A percentile compares a stretch with the other conserved stretches of the same genome.
Conservation (phyloP, 2,113 vertebrate genomes). For the Colinus virginianus region DNA sequence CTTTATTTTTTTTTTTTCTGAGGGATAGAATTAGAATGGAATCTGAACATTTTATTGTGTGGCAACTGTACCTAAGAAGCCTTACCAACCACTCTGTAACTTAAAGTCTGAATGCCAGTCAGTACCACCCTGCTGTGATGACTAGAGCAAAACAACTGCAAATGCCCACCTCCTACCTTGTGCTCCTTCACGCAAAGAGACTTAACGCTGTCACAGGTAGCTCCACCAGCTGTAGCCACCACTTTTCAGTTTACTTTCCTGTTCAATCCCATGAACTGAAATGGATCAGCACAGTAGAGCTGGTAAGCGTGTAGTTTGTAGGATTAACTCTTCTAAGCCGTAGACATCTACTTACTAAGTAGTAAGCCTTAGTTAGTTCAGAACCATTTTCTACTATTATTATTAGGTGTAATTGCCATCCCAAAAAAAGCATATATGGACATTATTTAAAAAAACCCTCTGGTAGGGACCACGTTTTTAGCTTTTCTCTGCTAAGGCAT, state of each 20-base stretch:
- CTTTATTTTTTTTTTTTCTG: no score
- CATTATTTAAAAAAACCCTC: background rate
- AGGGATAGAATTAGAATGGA: no score
- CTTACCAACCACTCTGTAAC: background rate
- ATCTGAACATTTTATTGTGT: background rate
- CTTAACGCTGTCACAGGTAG: no score
- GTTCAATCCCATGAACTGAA: background rate
- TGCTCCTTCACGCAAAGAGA: background rate
- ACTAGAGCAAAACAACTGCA: no score
- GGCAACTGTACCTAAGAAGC: background rate
- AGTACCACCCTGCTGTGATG: no score
- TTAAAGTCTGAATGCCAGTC: background rate
- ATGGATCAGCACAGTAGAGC: background rate
- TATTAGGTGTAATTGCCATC: accelerated
- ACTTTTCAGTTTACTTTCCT: background rate
- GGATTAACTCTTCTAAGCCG: background rate
- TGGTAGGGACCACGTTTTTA: background rate
- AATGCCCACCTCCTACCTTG: background rate
- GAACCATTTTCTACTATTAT: background rate
- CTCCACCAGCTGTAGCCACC: background rate
- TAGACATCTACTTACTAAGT: background rate
- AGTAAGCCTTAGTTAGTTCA: background rate
- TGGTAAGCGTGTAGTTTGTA: background rate
- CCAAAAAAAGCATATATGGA: background rate
- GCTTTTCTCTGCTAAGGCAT: background rate